Evolutionary conservation across 1,140 invertebrate genomes (phyloP).

Genomic region (Zaprionus davidi): DNA sequence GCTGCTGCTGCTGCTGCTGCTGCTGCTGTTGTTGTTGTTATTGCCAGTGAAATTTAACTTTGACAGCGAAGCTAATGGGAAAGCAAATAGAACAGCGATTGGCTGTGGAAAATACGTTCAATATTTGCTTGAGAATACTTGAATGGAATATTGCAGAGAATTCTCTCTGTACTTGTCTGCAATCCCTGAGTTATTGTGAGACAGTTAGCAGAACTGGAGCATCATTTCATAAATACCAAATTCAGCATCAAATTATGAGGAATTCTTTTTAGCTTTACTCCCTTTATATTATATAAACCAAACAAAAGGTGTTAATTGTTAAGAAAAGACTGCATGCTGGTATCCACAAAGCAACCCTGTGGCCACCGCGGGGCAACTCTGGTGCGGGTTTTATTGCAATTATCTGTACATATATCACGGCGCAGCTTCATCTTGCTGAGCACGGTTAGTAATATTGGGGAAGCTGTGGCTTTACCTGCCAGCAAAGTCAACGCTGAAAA

Average conservation of each 20-base stretch:
- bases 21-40: too few relatives aligned
- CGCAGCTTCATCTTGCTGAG: neutral
- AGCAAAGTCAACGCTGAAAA: slow-evolving; percentile 7
- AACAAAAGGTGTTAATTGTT: too few relatives aligned
- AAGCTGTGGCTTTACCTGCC: slow-evolving; percentile 5
- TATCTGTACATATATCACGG: neutral
- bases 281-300: neutral
- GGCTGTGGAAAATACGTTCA: neutral
- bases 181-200: too few relatives aligned
- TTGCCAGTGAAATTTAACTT: neutral
- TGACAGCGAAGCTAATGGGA: neutral
- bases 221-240: neutral
- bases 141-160: too few relatives aligned
- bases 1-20: neutral
- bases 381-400: neutral
- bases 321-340: too few relatives aligned
- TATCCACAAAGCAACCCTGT: too few relatives aligned
- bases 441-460: slow-evolving; percentile 1
- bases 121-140: neutral
- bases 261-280: neutral
- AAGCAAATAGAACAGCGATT: neutral
- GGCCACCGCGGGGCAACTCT: neutral
- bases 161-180: too few relatives aligned
- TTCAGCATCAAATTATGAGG: neutral
- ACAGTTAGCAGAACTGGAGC: too few relatives aligned